Evolutionary conservation across 2,797 vertebrate genomes (phyloP), one percentile per base, ranked within the genome.

Genomic region (Crax fasciolata): DNA sequence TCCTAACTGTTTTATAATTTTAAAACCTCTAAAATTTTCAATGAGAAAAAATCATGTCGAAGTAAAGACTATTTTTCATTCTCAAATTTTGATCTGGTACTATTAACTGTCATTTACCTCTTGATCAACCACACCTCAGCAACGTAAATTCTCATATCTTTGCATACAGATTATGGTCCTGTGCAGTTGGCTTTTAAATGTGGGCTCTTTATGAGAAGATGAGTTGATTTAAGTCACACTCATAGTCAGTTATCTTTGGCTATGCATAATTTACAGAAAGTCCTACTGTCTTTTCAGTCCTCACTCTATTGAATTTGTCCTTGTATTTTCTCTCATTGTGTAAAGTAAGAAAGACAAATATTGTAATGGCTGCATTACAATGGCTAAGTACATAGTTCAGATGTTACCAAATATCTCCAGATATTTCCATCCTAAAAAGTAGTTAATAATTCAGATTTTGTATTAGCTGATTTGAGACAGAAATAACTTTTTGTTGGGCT

Each of bases 251-350:
- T 84, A 3, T 38, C 28, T 73, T 73, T 4, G 32, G 8, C 21
- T 65, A 1, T 66, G 28, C 4, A 5, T 7, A 27, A 16, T 55
- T 38, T 83, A 19, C 57, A 70, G 24, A 8, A 82, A 65, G 35
- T 30, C 59, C 35, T 70, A 9, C 41, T 41, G 32, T 52, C 28
- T 75, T 72, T 54, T 48, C 35, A 82, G 1, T n/a, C 55, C 27
- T 65, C 35, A 11, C 8, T 39, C 19, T 78, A 4, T 28, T 65
- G 62, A 62, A 51, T 78, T 48, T 75, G 16, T 35, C 11, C 13
- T 75, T 1, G 3, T 39, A 5, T 12, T 62, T 91, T 67, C 76
- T 19, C 23, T 19, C 4, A 1, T 32, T 24, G 21, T 0, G 1
- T 61, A 65, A 84, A 78, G 71, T 35, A 20, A 13, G 61, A 80